phyloP scores from a whole-genome alignment of 2,797 vertebrate genomes.

The Syncerus caffer region DNA sequence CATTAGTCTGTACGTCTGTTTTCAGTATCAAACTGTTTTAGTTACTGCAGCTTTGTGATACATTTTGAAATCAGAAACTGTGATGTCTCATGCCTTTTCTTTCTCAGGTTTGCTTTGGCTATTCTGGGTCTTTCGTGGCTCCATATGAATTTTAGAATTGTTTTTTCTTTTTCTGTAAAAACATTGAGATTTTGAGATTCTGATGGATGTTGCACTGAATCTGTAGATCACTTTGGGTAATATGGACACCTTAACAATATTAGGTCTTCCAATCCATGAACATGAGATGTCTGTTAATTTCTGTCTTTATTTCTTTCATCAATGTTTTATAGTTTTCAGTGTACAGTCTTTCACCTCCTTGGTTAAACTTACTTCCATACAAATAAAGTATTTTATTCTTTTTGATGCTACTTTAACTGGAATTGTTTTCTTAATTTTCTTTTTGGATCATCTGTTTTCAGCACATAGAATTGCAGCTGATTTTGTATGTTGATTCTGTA shows the following conservation, averaged over 20 bases:
- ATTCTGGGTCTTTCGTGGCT: background rate
- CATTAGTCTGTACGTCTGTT: background rate
- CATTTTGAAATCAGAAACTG: background rate
- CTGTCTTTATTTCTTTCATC: background rate
- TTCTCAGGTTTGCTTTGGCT: background rate
- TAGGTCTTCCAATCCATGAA: background rate
- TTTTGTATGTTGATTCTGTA: background rate
- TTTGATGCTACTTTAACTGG: background rate
- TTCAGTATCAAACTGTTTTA: background rate
- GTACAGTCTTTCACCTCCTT: background rate
- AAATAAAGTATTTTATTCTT: background rate
- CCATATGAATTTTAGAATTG: background rate
- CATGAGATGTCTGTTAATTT: background rate
- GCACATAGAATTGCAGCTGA: background rate
- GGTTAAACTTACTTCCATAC: background rate
- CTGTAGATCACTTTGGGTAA: background rate
- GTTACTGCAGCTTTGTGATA: background rate
- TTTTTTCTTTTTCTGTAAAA: background rate
- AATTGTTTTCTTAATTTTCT: background rate
- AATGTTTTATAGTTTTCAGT: background rate
- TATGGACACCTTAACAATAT: background rate
- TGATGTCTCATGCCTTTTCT: background rate
- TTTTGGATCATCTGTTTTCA: background rate
- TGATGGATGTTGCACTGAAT: background rate
- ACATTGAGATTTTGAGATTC: background rate